Conservation (phyloP, 2,888 invertebrate genomes). For the Drepanosiphum platanoidis region DNA sequence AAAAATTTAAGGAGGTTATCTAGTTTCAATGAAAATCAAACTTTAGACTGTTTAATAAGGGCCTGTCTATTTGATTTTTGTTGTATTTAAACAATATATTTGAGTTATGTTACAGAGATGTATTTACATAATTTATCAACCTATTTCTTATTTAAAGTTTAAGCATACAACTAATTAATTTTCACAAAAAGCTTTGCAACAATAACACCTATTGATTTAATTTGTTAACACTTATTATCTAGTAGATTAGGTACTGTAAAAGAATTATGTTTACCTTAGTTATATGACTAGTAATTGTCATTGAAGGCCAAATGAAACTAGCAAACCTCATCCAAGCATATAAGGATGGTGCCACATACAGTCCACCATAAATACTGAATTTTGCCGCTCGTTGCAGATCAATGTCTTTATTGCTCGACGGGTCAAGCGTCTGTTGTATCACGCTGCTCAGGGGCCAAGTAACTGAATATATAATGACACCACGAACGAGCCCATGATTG, state of each 20-base stretch:
- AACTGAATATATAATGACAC: slow-evolving; percentile 72
- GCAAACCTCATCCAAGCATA: slow-evolving; percentile 72
- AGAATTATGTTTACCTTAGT: slow-evolving; percentile 72
- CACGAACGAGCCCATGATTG: slow-evolving; percentile 68
- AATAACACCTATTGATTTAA: not conserved
- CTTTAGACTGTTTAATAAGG: too few species aligned
- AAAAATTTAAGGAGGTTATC: not conserved
- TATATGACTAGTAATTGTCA: slow-evolving; percentile 75
- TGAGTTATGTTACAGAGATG: not conserved
- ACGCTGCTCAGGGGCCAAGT: slow-evolving; percentile 73
- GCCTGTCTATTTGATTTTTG: too few species aligned
- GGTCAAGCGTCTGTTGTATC: slow-evolving; percentile 71
- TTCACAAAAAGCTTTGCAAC: not conserved
- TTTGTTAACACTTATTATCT: not conserved
- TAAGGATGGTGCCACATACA: slow-evolving; percentile 65
- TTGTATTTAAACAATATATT: too few species aligned
- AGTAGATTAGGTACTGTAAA: not conserved
- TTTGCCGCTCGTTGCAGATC: slow-evolving; percentile 61
- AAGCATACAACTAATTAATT: not conserved
- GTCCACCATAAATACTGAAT: slow-evolving; percentile 65
- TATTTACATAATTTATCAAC: not conserved
- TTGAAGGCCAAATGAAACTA: slow-evolving; percentile 79
- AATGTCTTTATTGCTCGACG: slow-evolving; percentile 64
- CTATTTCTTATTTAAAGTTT: too few species aligned
- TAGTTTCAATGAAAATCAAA: too few species aligned